Conservation (phyloP, 30 jellyfish, hydroid and myxozoan species). For the Catostylus mosaicus region DNA sequence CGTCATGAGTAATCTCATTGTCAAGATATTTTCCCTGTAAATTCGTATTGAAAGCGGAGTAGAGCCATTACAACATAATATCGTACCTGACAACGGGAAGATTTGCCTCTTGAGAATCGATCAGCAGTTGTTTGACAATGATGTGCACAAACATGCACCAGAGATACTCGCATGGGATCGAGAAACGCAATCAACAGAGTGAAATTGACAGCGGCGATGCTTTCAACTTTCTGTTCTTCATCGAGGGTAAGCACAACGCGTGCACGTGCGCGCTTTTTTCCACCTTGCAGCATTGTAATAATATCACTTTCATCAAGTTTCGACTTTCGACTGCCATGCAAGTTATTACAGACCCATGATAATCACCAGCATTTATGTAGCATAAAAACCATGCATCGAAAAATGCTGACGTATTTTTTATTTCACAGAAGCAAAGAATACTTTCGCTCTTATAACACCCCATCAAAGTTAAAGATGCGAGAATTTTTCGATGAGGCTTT, state of each 20-base stretch:
- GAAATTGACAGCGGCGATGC: conserved; percentile 72
- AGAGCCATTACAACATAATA: background rate
- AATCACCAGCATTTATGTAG: background rate
- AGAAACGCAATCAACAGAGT: background rate
- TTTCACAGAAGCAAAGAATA: too few species aligned
- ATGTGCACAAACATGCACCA: conserved; percentile 13
- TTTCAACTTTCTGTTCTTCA: conserved; percentile 79
- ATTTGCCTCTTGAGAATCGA: background rate
- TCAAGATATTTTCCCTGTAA: conserved; percentile 7
- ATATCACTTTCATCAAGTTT: background rate
- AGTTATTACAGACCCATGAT: background rate
- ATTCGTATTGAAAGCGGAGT: background rate
- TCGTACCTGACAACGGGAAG: background rate
- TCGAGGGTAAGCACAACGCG: conserved; percentile 84
- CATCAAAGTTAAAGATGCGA: too few species aligned
- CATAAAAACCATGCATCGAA: background rate
- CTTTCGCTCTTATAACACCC: too few species aligned
- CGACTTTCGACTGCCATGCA: background rate
- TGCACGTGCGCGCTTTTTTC: conserved; percentile 20
- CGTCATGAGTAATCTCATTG: conserved; percentile 59
- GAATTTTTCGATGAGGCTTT: too few species aligned
- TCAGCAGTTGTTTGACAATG: background rate
- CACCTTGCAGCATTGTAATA: background rate
- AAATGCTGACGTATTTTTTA: background rate
- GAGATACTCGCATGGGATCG: conserved; percentile 19